phyloP scores from a whole-genome alignment of 1,140 invertebrate species.

The Hyles euphorbiae region DNA sequence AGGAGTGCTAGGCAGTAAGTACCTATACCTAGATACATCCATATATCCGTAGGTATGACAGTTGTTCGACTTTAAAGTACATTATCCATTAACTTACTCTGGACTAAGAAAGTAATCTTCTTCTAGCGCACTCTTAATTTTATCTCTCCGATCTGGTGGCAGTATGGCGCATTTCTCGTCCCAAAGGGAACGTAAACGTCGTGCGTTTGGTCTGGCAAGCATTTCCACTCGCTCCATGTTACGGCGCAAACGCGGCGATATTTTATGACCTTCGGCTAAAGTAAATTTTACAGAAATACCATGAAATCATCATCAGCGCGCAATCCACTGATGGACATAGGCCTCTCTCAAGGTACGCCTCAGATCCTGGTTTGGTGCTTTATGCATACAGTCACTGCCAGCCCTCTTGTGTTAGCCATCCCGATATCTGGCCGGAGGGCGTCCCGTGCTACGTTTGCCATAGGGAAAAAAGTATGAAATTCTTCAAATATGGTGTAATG shows the following conservation, averaged over 20 bases:
- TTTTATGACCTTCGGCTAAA: slow-evolving; percentile 12
- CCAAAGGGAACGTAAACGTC: slow-evolving; percentile 60
- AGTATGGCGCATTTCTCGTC: slow-evolving; percentile 58
- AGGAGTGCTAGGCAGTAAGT: no score
- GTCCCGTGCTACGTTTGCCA: no score
- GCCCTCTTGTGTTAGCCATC: no score
- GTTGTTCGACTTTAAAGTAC: background rate
- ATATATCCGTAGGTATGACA: no score
- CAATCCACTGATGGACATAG: background rate
- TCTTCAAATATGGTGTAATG: no score
- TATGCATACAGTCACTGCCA: no score
- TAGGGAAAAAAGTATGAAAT: background rate
- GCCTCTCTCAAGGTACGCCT: no score
- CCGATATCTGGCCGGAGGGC: no score
- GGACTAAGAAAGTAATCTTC: slow-evolving; percentile 69
- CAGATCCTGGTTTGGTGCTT: no score
- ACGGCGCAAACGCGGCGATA: slow-evolving; percentile 30
- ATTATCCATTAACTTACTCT: slow-evolving; percentile 43
- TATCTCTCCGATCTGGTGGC: slow-evolving; percentile 50
- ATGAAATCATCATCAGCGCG: background rate
- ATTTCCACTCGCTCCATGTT: slow-evolving; percentile 54
- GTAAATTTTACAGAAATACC: background rate
- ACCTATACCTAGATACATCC: no score
- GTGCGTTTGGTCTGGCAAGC: slow-evolving; percentile 53
- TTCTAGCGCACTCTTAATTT: slow-evolving; percentile 67